A percentile compares a stretch with the other conserved stretches of the same genome.
These are phyloP conservation scores for Stenoptilia bipunctidactyla DNA, from an alignment of 2,888 invertebrate species.

Conservation along the genomic window DNA sequence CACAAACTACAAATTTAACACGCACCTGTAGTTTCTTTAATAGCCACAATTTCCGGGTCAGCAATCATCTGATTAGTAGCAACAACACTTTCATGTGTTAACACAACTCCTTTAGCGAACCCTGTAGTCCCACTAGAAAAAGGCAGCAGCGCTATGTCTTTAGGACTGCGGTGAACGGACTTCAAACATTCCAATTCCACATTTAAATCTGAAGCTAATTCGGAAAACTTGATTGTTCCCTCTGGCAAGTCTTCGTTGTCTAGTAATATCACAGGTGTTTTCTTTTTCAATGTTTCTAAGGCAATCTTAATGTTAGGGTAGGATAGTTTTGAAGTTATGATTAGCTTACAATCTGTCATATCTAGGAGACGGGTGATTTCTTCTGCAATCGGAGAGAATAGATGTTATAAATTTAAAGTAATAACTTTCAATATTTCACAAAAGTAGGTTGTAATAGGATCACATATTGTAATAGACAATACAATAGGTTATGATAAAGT, in stretches of 20 bases:
- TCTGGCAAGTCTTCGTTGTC: constrained; percentile 58
- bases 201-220: constrained; percentile 67
- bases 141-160: constrained; percentile 78
- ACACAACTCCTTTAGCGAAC: constrained; percentile 79
- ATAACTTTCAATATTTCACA: too few relatives aligned
- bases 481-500: too few relatives aligned
- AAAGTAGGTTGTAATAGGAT: too few relatives aligned
- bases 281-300: constrained; percentile 43
- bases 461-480: too few relatives aligned
- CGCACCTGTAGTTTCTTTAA: constrained; percentile 51
- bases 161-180: constrained; percentile 42
- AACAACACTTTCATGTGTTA: constrained; percentile 73
- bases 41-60: constrained; percentile 38
- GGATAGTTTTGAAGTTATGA: constrained; percentile 72
- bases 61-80: constrained; percentile 54
- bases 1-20: too few relatives aligned
- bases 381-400: constrained; percentile 57
- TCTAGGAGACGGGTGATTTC: constrained; percentile 77
- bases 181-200: constrained; percentile 64
- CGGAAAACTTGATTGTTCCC: constrained; percentile 74
- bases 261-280: constrained; percentile 65
- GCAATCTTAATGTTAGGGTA: constrained; percentile 61
- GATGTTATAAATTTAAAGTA: too few relatives aligned
- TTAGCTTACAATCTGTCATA: constrained; percentile 72
- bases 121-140: constrained; percentile 93